Evolutionary conservation across 2,113 vertebrate species (phyloP).

Genomic region (Eurystomus gularis): DNA sequence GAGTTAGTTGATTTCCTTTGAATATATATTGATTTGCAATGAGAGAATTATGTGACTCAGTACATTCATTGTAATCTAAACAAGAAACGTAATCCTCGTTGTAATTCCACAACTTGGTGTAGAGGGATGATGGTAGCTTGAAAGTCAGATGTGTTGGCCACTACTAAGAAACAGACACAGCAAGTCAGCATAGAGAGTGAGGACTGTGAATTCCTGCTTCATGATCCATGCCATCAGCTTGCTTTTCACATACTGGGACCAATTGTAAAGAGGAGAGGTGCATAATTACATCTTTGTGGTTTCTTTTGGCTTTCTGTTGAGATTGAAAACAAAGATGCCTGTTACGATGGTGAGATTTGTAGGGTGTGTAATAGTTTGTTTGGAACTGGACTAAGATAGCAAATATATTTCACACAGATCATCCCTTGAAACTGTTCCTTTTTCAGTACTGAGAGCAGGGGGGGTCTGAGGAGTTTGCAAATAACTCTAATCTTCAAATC

Average conservation of each 20-base stretch:
- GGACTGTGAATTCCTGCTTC: not conserved
- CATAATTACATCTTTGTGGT: not conserved
- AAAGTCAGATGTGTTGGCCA: not conserved
- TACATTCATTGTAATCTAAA: not conserved
- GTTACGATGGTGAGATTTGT: not conserved
- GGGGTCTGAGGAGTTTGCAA: not conserved
- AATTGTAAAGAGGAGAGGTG: not conserved
- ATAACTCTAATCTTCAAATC: constrained; percentile 31
- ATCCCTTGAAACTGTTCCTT: not conserved
- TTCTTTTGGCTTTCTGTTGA: not conserved
- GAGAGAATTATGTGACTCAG: not conserved
- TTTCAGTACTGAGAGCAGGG: not conserved
- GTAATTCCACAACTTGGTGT: not conserved
- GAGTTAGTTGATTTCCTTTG: not conserved
- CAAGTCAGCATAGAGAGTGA: not conserved
- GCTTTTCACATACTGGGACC: not conserved
- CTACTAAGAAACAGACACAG: not conserved
- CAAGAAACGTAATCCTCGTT: not conserved
- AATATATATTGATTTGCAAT: not conserved
- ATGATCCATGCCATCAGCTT: not conserved
- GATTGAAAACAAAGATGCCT: not conserved
- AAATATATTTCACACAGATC: not conserved
- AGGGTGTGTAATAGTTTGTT: not conserved
- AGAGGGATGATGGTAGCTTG: not conserved
- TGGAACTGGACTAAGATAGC: not conserved